Evolutionary conservation across 2,113 vertebrate species (phyloP), one percentile per base, ranked within the genome.

Genomic region (Gymnarchus niloticus): DNA sequence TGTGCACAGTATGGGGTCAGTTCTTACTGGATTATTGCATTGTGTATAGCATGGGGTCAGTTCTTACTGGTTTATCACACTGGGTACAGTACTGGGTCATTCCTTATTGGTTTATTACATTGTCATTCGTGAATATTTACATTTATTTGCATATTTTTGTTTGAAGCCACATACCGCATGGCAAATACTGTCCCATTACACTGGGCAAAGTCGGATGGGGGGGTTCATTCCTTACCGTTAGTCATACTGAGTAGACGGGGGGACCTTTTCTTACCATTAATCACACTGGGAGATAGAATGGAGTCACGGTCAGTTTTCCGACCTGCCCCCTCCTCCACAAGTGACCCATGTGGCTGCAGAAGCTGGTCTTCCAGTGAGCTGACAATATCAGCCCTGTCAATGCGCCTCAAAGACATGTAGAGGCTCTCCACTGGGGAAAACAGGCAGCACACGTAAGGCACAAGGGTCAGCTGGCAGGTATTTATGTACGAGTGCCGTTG

Each of bases 311-410:
- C 95, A 0, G 83, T 9, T 57, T 94, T 94, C 78, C 94, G 92
- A 88, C 94, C 94, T 57, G 95, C 94, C 0, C 96, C 96, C 86
- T 95, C 97, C 84, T 93, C 93, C 65, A 84, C 86, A 25, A 86
- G 90, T 3, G 92, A 89, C n/a, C 90, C 92, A 56, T n/a, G n/a
- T n/a, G 93, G 92, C 85, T 95, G 96, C 0, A 94, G 90, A 3
- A 93, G 90, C 0, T 95, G 95, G 84, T 94, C 95, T 86, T 97
- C 97, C 89, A 99, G 85, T 6, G 95, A 94, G 88, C 90, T 96
- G 83, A 99, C 92, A 0, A 99, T 97, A 92, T 99, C 98, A 0
- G 93, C 85, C 0, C 98, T 96, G 90, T 99, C 98, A 0, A 99
- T 97, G 93, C 94, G 98, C 82, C 91, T 95, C 91, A 99, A 93